phyloP scores from a whole-genome alignment of 2,113 vertebrate genomes.

The Hippocampus comes region DNA sequence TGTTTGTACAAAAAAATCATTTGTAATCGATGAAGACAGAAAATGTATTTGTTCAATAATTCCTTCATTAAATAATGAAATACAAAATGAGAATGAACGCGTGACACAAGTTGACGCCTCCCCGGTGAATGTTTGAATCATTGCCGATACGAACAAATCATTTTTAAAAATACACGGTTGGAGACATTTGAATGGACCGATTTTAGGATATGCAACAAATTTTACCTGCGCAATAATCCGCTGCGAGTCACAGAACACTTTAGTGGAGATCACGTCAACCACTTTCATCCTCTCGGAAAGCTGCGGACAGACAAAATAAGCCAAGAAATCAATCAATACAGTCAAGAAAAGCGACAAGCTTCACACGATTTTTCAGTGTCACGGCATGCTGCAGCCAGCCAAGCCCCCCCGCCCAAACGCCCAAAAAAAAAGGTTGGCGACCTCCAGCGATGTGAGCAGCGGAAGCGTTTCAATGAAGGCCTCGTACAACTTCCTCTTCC shows the following conservation, averaged over 20 bases:
- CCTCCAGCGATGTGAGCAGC: slow-evolving; percentile 96
- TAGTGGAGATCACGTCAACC: slow-evolving; percentile 92
- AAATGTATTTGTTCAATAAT: no score
- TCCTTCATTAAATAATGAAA: no score
- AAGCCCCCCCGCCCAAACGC: no score
- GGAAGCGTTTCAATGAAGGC: slow-evolving; percentile 96
- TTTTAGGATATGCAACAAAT: not conserved
- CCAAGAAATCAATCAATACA: not conserved
- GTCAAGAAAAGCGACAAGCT: not conserved
- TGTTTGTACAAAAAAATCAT: no score
- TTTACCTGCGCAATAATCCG: slow-evolving; percentile 96
- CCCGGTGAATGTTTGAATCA: no score
- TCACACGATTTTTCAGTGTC: not conserved
- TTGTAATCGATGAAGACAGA: no score
- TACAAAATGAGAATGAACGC: no score
- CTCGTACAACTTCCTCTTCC: slow-evolving; percentile 96
- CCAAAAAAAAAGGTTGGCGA: slow-evolving; percentile 54
- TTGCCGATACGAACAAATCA: not conserved
- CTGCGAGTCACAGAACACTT: slow-evolving; percentile 86
- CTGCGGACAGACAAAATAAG: slow-evolving; percentile 64
- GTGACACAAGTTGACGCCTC: no score
- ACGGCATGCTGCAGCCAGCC: not conserved
- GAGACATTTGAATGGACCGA: not conserved
- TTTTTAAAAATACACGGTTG: not conserved
- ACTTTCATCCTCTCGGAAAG: slow-evolving; percentile 97